Conservation (phyloP, 2,888 invertebrate species). For the Seira ritae region DNA sequence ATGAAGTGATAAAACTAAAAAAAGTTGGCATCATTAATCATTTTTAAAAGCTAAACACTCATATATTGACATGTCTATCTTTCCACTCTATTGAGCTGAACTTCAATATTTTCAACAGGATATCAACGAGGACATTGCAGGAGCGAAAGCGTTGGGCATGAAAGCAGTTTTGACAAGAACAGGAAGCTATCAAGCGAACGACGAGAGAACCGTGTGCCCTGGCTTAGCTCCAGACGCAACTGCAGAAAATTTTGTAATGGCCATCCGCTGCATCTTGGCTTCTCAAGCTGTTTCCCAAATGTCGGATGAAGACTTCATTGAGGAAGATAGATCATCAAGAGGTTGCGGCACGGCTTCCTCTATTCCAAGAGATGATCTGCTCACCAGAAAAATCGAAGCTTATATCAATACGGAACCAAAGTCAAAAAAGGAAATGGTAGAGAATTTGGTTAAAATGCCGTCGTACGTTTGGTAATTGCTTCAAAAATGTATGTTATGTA, state of each 20-base stretch:
- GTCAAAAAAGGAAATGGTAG: background rate
- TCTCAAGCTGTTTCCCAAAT: constrained; percentile 38
- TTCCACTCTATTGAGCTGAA: no score
- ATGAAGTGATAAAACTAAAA: no score
- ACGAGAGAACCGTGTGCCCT: constrained; percentile 42
- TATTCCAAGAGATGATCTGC: constrained; percentile 16
- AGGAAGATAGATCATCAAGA: constrained; percentile 33
- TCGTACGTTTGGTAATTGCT: constrained; percentile 54
- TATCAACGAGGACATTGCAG: constrained; percentile 43
- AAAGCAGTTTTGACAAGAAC: constrained; percentile 58
- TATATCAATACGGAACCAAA: constrained; percentile 38
- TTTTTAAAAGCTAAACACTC: background rate
- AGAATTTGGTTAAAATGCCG: constrained; percentile 28
- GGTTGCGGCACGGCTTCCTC: constrained; percentile 28
- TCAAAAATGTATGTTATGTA: no score
- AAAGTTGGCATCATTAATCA: background rate
- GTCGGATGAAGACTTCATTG: constrained; percentile 45
- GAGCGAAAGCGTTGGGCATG: constrained; percentile 41
- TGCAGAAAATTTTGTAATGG: constrained; percentile 49
- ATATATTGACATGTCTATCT: background rate
- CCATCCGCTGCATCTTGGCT: constrained; percentile 39
- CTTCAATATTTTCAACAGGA: constrained; percentile 45
- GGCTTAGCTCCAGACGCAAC: constrained; percentile 49
- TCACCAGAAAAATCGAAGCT: constrained; percentile 38
- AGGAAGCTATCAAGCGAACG: constrained; percentile 38